Base-by-base conservation (phyloP, 2,113 vertebrate species). In the Globicephala melas region DNA sequence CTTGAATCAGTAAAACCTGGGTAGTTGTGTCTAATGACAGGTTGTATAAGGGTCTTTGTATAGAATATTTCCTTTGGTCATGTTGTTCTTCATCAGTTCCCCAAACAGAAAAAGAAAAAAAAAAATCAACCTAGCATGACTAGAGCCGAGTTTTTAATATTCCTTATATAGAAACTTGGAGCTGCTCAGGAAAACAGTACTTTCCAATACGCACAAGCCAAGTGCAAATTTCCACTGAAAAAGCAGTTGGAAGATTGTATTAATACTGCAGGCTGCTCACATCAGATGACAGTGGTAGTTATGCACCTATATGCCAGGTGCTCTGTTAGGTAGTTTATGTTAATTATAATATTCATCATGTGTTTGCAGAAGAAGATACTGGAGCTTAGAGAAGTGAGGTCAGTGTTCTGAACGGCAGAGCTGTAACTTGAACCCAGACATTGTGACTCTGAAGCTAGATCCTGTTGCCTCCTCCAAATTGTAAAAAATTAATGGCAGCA, bases 31-130 rank as follows among this genome's bases (percentile, higher is more conserved):
- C 79, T 83, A 97, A 95, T 86, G 89, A 95, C 17, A 87, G 62
- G 26, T 44, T 86, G 31, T 83, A 70, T 97, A 95, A 87, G 62
- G 20, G 13, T 76, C 74, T 96, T 71, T 87, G 73, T 47, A 65
- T 23, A 71, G 55, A 84, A 73, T 89, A 89, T 93, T 96, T 91
- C 53, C 63, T 94, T 91, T 83, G 41, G 86, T 95, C 94, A 79
- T 84, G 7, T 88, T 97, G 82, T 63, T 96, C 33, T 93, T 94
- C 36, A 38, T 93, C 23, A 65, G 26, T 83, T 87, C 12, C 89
- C 18, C 68, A 87, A 38, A 92, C 12, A 88, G 14, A 95, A 91
- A 90, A 15, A 55, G 50, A n/a, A 41, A 63, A 58, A 58, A 58
- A 55, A 89, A 92, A 55, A 93, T 83, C 63, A 95, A 6, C 17